Base-by-base conservation (phyloP, 2,797 vertebrate species). In the Botia kubotai region DNA sequence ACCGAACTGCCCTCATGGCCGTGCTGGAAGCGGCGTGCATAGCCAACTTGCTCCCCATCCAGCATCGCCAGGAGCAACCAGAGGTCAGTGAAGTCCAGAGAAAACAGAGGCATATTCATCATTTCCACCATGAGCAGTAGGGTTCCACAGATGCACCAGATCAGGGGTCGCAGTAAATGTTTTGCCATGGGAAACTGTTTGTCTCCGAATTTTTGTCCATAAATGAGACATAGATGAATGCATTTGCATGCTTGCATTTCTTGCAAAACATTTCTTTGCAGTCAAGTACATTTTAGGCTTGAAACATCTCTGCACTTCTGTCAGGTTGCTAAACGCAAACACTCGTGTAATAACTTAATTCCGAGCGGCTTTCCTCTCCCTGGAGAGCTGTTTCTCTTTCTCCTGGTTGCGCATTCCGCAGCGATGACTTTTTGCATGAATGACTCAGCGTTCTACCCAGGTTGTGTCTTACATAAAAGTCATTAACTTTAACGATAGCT, bases 1-100 rank as follows among this genome's bases (percentile, higher is more conserved):
- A 95, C 91, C 95, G 95, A 92, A 94, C 93, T 87, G 96, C 97
- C 87, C 96, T 98, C 80, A 91, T 96, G 87, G 95, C 96, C 39
- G 94, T 96, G 52, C 93, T 99, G 91, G 97, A 97, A 84, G 91
- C 95, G 84, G 77, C 92, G 7, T 50, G 92, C 74, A 93, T 96
- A 89, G 88, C 92, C 91, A 96, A 93, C 91, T 94, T 99, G 94
- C 92, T 96, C 73, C 92, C 93, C 43, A 93, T 96, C 90, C 93
- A 95, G 76, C 94, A 96, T 90, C 91, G 73, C 83, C 94, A 91
- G 33, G 94, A 97, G 89, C 94, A 97, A 82, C 94, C 94, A 87
- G 93, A 98, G 95, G 97, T 99, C 89, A 94, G 94, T 93, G 79
- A 21, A 82, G 77, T 83, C 12, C 82, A 53, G 66, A 75, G 77